Conservation (phyloP, 2,797 vertebrate genomes). For the Alosa sapidissima region DNA sequence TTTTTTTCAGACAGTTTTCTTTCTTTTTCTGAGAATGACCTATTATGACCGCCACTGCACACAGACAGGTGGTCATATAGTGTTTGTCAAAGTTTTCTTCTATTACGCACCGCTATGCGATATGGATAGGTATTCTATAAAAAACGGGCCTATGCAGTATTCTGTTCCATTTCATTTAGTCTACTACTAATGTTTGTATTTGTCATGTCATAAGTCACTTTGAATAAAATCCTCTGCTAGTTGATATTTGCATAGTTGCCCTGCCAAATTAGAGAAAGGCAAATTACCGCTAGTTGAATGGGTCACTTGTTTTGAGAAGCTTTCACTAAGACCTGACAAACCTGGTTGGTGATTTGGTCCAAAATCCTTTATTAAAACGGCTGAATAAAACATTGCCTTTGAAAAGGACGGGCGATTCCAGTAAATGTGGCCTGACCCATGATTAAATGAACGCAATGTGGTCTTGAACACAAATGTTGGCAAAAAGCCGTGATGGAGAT, state of each 20-base stretch:
- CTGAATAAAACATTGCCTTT: slow-evolving; percentile 24
- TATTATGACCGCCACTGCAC: too few species aligned
- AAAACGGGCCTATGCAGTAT: too few species aligned
- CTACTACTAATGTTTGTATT: too few species aligned
- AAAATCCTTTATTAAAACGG: slow-evolving; percentile 28
- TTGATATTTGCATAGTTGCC: background rate
- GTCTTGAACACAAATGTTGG: background rate
- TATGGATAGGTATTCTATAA: too few species aligned
- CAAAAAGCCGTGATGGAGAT: slow-evolving; percentile 28
- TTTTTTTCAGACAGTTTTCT: background rate
- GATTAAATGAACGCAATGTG: slow-evolving; percentile 27
- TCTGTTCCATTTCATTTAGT: too few species aligned
- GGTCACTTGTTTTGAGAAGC: background rate
- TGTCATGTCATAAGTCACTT: too few species aligned
- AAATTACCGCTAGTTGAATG: background rate
- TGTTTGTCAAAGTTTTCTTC: too few species aligned
- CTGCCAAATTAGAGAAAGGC: background rate
- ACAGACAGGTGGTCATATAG: too few species aligned
- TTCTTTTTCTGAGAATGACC: background rate
- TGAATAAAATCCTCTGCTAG: too few species aligned
- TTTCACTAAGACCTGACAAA: background rate
- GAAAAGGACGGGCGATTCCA: background rate
- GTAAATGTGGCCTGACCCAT: slow-evolving; percentile 29
- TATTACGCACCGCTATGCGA: too few species aligned
- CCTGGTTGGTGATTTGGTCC: background rate